phyloP scores from a whole-genome alignment of 2,113 vertebrate species.

The Chamaetylas fuelleborni region DNA sequence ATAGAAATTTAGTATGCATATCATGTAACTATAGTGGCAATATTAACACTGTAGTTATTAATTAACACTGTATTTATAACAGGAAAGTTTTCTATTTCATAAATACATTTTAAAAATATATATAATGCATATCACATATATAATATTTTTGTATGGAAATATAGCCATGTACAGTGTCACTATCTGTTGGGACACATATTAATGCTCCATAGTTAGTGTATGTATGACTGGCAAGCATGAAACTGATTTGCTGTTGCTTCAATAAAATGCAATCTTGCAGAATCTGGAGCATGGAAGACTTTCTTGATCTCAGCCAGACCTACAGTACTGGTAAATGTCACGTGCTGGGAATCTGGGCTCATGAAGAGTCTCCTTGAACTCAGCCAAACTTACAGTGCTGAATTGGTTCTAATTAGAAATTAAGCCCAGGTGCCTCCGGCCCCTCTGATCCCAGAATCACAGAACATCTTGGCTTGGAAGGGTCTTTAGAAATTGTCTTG shows the following conservation, averaged over 20 bases:
- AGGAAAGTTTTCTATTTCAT: neutral
- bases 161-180: neutral
- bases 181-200: neutral
- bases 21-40: neutral
- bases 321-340: neutral
- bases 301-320: neutral
- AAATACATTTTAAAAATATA: neutral
- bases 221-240: neutral
- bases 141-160: neutral
- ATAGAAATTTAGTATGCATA: neutral
- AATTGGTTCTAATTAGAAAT: neutral
- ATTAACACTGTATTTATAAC: neutral
- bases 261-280: neutral
- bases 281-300: neutral
- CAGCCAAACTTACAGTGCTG: neutral
- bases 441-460: neutral
- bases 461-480: neutral
- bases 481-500: neutral
- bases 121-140: neutral
- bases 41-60: neutral
- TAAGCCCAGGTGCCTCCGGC: accelerated
- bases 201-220: neutral
- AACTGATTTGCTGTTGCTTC: neutral
- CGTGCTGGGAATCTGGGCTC: accelerated
- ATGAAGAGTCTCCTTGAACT: neutral